phyloP scores from a whole-genome alignment of 2,888 invertebrate species.

The Melipona bicolor region DNA sequence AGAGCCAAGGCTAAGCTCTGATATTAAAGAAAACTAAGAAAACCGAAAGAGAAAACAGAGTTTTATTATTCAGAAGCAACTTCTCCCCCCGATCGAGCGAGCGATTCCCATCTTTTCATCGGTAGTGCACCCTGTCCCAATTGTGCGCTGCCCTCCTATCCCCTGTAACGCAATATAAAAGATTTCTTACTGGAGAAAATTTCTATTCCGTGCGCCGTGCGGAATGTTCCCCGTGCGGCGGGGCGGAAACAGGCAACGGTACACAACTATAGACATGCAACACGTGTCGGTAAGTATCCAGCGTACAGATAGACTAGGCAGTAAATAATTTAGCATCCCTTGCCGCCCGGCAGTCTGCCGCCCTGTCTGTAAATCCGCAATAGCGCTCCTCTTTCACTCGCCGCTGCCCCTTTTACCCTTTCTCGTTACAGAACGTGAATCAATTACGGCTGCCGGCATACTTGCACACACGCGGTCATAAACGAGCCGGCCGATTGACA shows the following conservation, averaged over 20 bases:
- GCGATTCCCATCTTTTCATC: neutral
- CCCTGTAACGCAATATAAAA: neutral
- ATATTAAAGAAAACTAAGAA: neutral
- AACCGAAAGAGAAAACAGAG: no score
- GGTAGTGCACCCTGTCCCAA: neutral
- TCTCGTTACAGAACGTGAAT: conserved; percentile 53
- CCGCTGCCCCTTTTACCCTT: conserved; percentile 40
- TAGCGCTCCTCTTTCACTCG: conserved; percentile 38
- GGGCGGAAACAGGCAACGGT: conserved; percentile 47
- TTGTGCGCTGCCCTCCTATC: neutral
- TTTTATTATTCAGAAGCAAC: no score
- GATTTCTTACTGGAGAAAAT: conserved; percentile 9
- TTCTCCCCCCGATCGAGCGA: neutral
- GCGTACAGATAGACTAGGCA: conserved; percentile 71
- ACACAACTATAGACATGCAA: conserved; percentile 66
- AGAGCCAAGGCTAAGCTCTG: neutral
- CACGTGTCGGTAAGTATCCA: conserved; percentile 71
- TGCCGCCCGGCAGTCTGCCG: conserved; percentile 83
- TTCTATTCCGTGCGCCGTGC: conserved; percentile 3
- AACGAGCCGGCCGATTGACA: conserved; percentile 61
- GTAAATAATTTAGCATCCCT: conserved; percentile 81
- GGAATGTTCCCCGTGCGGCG: conserved; percentile 12
- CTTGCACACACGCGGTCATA: conserved; percentile 38
- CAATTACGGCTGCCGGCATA: conserved; percentile 56
- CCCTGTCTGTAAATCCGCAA: conserved; percentile 73